A percentile compares a stretch with the other conserved stretches of the same genome.
Conservation (phyloP, 2,797 vertebrate genomes). For the Callimico goeldii region DNA sequence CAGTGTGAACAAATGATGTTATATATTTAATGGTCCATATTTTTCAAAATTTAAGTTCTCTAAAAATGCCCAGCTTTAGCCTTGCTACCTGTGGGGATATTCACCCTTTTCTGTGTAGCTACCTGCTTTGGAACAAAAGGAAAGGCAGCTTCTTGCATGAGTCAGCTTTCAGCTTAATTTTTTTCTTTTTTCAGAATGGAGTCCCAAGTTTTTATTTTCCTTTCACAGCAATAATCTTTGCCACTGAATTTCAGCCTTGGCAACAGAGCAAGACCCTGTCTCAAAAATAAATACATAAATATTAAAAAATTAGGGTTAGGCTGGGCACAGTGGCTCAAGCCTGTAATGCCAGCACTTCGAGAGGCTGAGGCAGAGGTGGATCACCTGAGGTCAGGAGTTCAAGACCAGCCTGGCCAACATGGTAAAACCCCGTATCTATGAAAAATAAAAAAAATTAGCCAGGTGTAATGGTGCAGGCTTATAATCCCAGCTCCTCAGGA, state of each 20-base stretch:
- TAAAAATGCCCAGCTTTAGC: not conserved
- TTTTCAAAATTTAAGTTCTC: constrained; percentile 20
- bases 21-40: not conserved
- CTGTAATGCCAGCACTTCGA: not conserved
- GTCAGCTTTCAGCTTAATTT: not conserved
- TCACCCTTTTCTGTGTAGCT: not conserved
- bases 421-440: not conserved
- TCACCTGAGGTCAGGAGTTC: not conserved
- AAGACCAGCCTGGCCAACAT: not conserved
- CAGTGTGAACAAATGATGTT: not conserved
- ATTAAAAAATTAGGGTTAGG: too few species aligned
- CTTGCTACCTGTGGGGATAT: not conserved
- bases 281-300: too few species aligned
- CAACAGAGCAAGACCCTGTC: not conserved
- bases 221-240: not conserved
- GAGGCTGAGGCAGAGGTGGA: not conserved
- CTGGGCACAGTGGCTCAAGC: not conserved
- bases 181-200: not conserved
- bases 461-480: too few species aligned
- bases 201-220: not conserved
- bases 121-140: not conserved
- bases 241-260: not conserved
- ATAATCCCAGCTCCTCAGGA: too few species aligned
- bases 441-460: too few species aligned
- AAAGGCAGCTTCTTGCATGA: not conserved